Percentiles rank a stretch among this genome's conserved stretches.
Evolutionary conservation across 1,140 invertebrate species (phyloP).

Genomic region (Wiebesia pumilae): DNA sequence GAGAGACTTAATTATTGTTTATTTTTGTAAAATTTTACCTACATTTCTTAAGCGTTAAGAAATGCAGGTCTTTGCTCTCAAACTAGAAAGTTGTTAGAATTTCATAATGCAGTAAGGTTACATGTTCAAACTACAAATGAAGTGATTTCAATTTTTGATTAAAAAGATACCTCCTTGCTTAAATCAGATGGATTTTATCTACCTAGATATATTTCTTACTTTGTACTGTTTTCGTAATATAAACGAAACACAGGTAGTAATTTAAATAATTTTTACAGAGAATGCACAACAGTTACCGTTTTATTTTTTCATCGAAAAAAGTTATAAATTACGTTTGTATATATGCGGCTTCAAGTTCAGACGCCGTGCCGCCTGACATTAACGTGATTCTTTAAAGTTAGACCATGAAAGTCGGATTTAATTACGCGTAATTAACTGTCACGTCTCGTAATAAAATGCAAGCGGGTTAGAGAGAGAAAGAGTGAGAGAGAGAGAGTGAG

Average conservation of each 20-base stretch:
- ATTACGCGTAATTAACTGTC: constrained; percentile 56
- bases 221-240: background rate
- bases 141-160: background rate
- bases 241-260: background rate
- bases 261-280: constrained; percentile 9
- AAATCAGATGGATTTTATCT: background rate
- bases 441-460: constrained; percentile 45
- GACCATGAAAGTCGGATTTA: constrained; percentile 46
- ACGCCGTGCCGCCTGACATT: background rate
- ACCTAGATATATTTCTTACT: background rate
- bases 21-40: too few relatives aligned
- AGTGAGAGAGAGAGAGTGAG: too few relatives aligned
- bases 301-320: constrained; percentile 27
- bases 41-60: too few relatives aligned
- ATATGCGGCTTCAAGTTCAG: constrained; percentile 9
- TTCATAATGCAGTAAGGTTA: too few relatives aligned
- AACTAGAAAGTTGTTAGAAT: too few relatives aligned
- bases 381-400: constrained; percentile 36
- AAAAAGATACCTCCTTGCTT: background rate
- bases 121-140: background rate
- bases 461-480: constrained; percentile 26
- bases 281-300: constrained; percentile 2
- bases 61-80: too few relatives aligned
- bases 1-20: too few relatives aligned
- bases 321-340: constrained; percentile 23